Conservation (phyloP, 2,888 invertebrate genomes). For the Arge pagana region DNA sequence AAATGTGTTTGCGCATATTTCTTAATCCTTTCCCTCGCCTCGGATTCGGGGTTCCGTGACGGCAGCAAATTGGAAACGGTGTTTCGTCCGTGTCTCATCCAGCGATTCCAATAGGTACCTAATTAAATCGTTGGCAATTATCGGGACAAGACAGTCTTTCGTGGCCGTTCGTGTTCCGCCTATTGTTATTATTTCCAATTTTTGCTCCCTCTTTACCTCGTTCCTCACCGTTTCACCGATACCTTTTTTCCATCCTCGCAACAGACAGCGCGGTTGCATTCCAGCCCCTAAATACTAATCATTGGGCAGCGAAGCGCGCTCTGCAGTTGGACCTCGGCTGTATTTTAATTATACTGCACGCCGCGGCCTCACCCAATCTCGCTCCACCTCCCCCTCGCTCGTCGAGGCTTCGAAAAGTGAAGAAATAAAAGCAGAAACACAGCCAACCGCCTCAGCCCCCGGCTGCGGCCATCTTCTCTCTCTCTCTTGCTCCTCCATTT, state of each 20-base stretch:
- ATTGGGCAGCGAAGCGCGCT: constrained; percentile 34
- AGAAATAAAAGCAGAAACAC: constrained; percentile 33
- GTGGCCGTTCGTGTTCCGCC: constrained; percentile 6
- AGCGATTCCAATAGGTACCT: constrained; percentile 33
- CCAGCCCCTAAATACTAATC: constrained; percentile 43
- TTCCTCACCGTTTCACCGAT: no score
- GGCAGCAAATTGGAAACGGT: constrained; percentile 29
- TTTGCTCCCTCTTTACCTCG: constrained; percentile 10
- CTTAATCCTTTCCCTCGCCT: no score
- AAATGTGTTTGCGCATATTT: no score
- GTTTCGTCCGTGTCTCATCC: constrained; percentile 20
- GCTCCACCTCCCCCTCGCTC: constrained; percentile 34
- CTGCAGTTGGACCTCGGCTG: constrained; percentile 53
- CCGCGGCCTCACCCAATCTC: constrained; percentile 40
- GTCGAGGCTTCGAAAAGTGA: constrained; percentile 32
- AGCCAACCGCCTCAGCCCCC: constrained; percentile 26
- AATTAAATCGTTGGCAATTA: constrained; percentile 40
- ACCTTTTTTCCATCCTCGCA: constrained; percentile 15
- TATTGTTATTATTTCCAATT: constrained; percentile 3
- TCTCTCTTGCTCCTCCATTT: constrained; percentile 7
- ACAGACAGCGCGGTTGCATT: constrained; percentile 30
- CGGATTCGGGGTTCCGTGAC: no score
- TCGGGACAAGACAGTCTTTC: constrained; percentile 30
- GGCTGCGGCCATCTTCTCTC: constrained; percentile 21
- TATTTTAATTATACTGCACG: constrained; percentile 52